phyloP scores from a whole-genome alignment of 2,797 vertebrate species.

The Manis crassicaudata region DNA sequence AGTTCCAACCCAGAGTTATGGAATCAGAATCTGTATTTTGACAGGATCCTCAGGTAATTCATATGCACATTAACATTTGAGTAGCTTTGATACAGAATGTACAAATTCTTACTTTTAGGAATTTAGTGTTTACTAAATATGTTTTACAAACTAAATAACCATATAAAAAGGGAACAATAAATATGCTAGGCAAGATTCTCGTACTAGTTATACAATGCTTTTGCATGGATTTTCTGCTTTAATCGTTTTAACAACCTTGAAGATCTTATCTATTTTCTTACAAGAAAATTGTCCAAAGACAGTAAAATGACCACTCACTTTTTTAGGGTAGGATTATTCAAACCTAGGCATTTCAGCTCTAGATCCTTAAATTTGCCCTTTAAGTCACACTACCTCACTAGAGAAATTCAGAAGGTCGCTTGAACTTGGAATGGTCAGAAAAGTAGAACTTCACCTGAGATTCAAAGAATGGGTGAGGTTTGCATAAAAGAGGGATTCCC shows the following conservation, averaged over 20 bases:
- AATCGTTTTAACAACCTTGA: not conserved
- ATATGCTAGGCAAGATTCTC: not conserved
- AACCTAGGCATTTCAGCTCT: not conserved
- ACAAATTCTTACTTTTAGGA: not conserved
- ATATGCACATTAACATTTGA: not conserved
- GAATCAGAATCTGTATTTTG: not conserved
- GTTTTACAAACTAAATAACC: conserved; percentile 27
- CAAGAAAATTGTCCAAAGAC: not conserved
- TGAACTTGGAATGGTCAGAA: conserved; percentile 32
- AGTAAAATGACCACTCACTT: not conserved
- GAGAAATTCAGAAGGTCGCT: not conserved
- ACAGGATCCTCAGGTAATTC: not conserved
- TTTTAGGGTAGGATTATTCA: not conserved
- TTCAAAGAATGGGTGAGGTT: not conserved
- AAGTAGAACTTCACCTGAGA: not conserved
- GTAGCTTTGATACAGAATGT: not conserved
- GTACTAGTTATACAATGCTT: not conserved
- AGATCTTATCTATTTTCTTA: not conserved
- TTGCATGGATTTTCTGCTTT: not conserved
- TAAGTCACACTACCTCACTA: not conserved
- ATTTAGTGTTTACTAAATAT: conserved; percentile 17
- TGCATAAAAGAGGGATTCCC: not conserved
- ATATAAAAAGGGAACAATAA: not conserved
- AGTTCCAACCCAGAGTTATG: not conserved
- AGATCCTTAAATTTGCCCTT: not conserved